These are phyloP conservation scores for Uria lomvia DNA, from an alignment of 2,113 vertebrate genomes.

Conservation along the genomic window DNA sequence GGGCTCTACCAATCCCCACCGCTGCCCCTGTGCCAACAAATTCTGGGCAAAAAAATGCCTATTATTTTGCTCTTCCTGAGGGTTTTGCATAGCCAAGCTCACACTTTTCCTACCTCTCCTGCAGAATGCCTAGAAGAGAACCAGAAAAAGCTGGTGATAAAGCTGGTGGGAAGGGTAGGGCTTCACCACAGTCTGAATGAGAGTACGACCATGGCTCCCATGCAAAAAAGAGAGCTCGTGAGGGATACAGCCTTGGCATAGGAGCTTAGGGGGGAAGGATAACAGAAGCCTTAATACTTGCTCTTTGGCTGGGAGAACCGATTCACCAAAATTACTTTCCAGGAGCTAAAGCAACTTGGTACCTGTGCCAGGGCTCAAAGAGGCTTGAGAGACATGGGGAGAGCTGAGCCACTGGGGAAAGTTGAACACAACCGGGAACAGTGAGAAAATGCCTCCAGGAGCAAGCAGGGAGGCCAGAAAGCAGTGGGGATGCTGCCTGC, in stretches of 20 bases:
- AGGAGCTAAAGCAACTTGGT: background rate
- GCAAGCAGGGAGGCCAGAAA: background rate
- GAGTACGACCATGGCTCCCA: accelerated
- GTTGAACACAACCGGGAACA: background rate
- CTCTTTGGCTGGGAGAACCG: background rate
- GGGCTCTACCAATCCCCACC: background rate
- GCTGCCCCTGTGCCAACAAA: background rate
- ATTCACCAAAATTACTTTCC: background rate
- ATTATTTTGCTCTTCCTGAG: background rate
- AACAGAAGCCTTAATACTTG: background rate
- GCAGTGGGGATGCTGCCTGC: background rate
- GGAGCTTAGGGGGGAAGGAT: background rate
- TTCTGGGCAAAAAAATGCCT: background rate
- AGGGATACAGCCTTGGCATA: no score
- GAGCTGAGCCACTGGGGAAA: background rate
- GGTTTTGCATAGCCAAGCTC: background rate
- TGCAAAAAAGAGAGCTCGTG: background rate
- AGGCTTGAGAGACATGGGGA: accelerated
- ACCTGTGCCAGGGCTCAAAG: background rate
- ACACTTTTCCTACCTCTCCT: background rate
- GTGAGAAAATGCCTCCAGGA: background rate
- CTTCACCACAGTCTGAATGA: accelerated
- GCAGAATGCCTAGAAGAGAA: background rate
- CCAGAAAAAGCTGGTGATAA: background rate
- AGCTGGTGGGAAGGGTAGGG: background rate